These are phyloP conservation scores for Bufo gargarizans DNA, from an alignment of 2,113 vertebrate genomes.

Conservation along the genomic window DNA sequence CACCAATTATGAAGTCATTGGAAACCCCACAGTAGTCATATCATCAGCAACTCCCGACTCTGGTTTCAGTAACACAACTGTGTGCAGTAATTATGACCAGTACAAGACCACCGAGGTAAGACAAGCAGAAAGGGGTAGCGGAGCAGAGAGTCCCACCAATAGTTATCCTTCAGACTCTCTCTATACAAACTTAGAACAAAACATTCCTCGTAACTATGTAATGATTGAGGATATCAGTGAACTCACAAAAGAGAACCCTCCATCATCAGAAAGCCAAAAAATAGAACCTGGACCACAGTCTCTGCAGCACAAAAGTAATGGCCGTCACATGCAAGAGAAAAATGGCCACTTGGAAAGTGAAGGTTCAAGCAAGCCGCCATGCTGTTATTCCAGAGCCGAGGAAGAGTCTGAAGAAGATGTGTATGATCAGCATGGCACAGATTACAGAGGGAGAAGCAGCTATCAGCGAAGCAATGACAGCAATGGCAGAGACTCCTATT, in stretches of 20 bases:
- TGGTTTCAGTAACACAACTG: constrained; percentile 71
- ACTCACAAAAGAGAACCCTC: constrained; percentile 89
- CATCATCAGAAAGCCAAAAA: constrained; percentile 80
- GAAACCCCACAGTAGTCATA: constrained; percentile 78
- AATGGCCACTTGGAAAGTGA: constrained; percentile 73
- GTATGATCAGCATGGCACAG: constrained; percentile 84
- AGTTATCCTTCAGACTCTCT: constrained; percentile 85
- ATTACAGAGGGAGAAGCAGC: constrained; percentile 80
- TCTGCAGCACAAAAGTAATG: constrained; percentile 62
- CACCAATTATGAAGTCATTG: constrained; percentile 94
- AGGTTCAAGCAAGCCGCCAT: constrained; percentile 71
- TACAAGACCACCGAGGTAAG: constrained; percentile 80
- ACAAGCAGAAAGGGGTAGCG: constrained; percentile 73
- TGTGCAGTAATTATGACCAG: constrained; percentile 81
- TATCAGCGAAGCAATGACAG: constrained; percentile 81
- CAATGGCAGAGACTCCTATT: constrained; percentile 85
- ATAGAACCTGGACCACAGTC: constrained; percentile 70
- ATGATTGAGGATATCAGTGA: constrained; percentile 99
- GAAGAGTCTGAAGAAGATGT: constrained; percentile 94
- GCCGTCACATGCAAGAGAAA: constrained; percentile 79
- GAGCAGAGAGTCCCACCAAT: constrained; percentile 80
- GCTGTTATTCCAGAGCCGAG: constrained; percentile 85
- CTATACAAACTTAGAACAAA: constrained; percentile 94
- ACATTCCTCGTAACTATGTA: constrained; percentile 95
- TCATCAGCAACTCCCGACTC: constrained; percentile 81